Conservation (phyloP, 1,140 invertebrate genomes). For the Stratiolaelaps scimitus region DNA sequence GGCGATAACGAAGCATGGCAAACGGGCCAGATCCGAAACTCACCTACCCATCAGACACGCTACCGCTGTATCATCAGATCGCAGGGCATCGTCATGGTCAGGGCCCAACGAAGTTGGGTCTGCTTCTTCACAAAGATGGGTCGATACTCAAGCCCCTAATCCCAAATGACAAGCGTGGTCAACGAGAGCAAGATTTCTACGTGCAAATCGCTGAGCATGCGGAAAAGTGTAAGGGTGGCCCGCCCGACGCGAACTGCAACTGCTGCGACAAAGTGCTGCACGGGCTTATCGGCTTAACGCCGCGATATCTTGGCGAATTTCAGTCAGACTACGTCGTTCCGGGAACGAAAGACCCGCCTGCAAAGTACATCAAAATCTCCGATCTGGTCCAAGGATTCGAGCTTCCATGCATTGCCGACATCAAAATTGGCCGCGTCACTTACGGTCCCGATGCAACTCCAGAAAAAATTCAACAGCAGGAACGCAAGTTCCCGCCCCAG, state of each 20-base stretch:
- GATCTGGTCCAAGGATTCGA: conserved; percentile 61
- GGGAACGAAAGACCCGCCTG: conserved; percentile 35
- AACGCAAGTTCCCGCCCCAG: conserved; percentile 60
- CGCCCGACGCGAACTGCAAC: not conserved
- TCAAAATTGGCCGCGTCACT: conserved; percentile 77
- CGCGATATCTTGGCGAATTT: conserved; percentile 31
- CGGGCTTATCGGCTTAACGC: conserved; percentile 30
- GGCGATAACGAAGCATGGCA: too few species aligned
- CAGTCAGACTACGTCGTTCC: not conserved
- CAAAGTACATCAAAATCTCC: conserved; percentile 58
- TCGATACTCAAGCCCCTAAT: conserved; percentile 33
- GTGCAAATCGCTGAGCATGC: not conserved
- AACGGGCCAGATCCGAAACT: not conserved
- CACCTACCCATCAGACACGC: conserved; percentile 21
- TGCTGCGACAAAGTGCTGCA: not conserved
- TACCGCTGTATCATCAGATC: conserved; percentile 29
- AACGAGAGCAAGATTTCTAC: conserved; percentile 33
- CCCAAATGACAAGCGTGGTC: conserved; percentile 28
- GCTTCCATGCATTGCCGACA: conserved; percentile 79
- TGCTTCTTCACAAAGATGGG: conserved; percentile 29
- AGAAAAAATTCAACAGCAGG: conserved; percentile 63
- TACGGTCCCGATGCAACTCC: conserved; percentile 68
- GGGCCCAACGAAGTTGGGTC: conserved; percentile 19
- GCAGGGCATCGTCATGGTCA: conserved; percentile 32
- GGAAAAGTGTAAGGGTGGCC: not conserved